Evolutionary conservation across 1,140 invertebrate genomes (phyloP), one percentile per base, ranked within the genome.

Genomic region (Bombus breviceps): DNA sequence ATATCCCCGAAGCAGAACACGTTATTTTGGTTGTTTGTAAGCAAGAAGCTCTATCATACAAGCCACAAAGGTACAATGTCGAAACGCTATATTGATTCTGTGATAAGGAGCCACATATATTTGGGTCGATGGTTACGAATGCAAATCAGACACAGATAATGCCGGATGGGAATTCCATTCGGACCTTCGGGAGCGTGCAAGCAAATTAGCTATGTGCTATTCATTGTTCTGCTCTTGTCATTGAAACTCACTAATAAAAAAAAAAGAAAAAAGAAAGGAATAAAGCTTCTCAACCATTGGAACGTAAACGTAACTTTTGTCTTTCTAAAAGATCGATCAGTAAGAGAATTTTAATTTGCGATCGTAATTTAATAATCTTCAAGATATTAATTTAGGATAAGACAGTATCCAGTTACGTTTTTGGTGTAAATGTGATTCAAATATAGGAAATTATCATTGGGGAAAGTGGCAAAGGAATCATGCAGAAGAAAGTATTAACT

Each of bases 141-240:
- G 82, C 74, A 79, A 84, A 84, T 77, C 62, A 64, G 41, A 57
- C 32, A 64, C 57, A 68, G 57, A 88, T 77, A 86, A 47, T 69
- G 37, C 57, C 47, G 39, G 28, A 78, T 79, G 37, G 39, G 41
- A 72, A 85, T 76, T 84, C 69, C 43, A 69, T 32, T 72, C 43
- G 34, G 37, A 66, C 62, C 32, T 69, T 64, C 47, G 39, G 10
- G 66, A 59, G 41, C 57, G 28, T 82, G 85, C 80, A 80, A 86
- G 75, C 71, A 79, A 59, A 68, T 89, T 47, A 69, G 66, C 39
- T 73, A 80, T 25, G 68, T 71, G 68, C 41, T 71, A n/a, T 15
- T 37, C 66, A 32, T 53, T 73, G 76, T 39, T 57, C n/a, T 1
- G 6, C 25, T 34, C 4, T 32, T 28, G 13, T 57, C n/a, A n/a